phyloP scores from a whole-genome alignment of 2,888 invertebrate species.

The Drosophila cracens region DNA sequence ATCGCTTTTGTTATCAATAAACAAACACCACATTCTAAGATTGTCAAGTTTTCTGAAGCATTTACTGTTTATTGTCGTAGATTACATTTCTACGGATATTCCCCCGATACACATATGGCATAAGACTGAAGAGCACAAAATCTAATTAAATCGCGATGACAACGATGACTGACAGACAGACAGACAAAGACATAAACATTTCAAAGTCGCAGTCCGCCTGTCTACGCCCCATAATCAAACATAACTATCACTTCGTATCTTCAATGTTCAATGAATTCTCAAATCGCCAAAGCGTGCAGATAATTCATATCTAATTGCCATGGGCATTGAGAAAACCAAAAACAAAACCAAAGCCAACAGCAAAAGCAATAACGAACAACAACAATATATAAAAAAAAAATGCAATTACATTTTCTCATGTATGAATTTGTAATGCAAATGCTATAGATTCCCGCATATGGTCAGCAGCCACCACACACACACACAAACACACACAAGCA shows the following conservation, averaged over 20 bases:
- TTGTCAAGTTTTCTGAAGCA: slow-evolving; percentile 3
- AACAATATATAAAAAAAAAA: not conserved
- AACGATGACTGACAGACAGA: slow-evolving; percentile 33
- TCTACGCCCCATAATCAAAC: slow-evolving; percentile 37
- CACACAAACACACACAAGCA: slow-evolving; percentile 16
- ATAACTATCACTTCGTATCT: slow-evolving; percentile 52
- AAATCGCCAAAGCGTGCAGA: slow-evolving; percentile 75
- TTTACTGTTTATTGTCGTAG: slow-evolving; percentile 30
- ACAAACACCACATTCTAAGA: not conserved
- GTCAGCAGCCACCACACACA: slow-evolving; percentile 30
- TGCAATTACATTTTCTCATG: slow-evolving; percentile 39
- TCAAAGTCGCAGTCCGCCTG: slow-evolving; percentile 14
- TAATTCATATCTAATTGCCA: slow-evolving; percentile 76
- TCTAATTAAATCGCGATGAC: slow-evolving; percentile 56
- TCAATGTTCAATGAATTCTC: slow-evolving; percentile 73
- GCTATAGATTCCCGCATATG: slow-evolving; percentile 31
- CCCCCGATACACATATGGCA: not conserved
- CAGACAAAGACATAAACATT: slow-evolving; percentile 18
- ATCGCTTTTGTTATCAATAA: slow-evolving; percentile 1
- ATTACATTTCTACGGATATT: slow-evolving; percentile 11
- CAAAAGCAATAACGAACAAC: not conserved
- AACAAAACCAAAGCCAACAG: slow-evolving; percentile 15
- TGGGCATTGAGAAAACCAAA: slow-evolving; percentile 28
- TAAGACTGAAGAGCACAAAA: slow-evolving; percentile 30
- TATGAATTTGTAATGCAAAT: slow-evolving; percentile 70